Evolutionary conservation across 2,797 vertebrate species (phyloP), one percentile per base, ranked within the genome.

Genomic region (Psittacula echo): DNA sequence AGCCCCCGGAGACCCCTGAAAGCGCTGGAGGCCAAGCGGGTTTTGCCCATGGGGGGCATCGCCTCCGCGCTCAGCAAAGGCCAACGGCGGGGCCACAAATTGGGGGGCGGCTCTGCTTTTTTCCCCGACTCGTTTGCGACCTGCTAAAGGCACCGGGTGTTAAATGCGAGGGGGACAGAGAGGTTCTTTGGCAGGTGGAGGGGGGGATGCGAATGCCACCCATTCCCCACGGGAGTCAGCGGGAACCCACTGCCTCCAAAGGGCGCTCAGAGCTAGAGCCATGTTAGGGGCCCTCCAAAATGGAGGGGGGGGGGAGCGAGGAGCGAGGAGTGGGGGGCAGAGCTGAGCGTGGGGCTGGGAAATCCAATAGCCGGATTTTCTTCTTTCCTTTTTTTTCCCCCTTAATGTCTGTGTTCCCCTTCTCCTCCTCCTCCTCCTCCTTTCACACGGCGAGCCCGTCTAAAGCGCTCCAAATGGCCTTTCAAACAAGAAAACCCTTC

Each of bases 401-500:
- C 42, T 5, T 4, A 51, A 54, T 54, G 54, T 29, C 27, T 67
- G 6, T 32, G 65, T n/a, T 81, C 54, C 44, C 70, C 70, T 79
- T 60, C 81, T 83, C 39, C 62, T 72, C 81, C 48, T 82, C 81
- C 48, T 82, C 81, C 58, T 65, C 47, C 85, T 76, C 22, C 67
- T 91, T 90, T 93, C 71, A 74, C 37, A 86, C 79, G 44, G 83
- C 60, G 73, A 88, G 74, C 39, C 71, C 73, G 45, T 95, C 87
- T 88, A 64, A 94, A 96, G 70, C 58, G 21, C 80, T 88, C 85
- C 92, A 65, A 85, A 45, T 56, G 94, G 86, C 93, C 95, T 95
- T 96, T 97, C 86, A 97, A 90, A 90, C 74, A 64, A 80, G 79
- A 83, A 95, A 50, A 87, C 83, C 84, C 92, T 95, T 92, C 85